These are phyloP conservation scores for Bombus sibiricus DNA, from an alignment of 1,140 invertebrate genomes.

Conservation along the genomic window DNA sequence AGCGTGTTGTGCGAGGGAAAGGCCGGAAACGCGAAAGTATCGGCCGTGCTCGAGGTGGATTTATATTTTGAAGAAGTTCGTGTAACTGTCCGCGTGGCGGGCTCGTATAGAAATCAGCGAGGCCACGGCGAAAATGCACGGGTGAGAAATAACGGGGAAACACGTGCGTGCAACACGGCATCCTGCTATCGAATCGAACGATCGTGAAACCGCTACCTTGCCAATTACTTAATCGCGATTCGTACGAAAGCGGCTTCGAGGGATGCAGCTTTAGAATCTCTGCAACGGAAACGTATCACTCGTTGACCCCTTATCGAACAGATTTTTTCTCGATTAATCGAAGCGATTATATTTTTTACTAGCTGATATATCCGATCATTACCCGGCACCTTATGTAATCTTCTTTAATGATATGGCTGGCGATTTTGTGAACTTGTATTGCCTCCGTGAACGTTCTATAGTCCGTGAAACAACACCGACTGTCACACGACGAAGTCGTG, in stretches of 20 bases:
- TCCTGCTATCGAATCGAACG: slow-evolving; percentile 34
- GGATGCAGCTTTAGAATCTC: slow-evolving; percentile 4
- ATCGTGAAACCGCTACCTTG: slow-evolving; percentile 44
- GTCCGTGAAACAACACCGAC: no score
- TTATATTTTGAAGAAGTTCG: slow-evolving; percentile 49
- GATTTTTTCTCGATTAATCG: neutral
- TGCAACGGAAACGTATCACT: neutral
- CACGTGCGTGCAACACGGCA: slow-evolving; percentile 40
- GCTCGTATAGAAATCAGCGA: slow-evolving; percentile 34
- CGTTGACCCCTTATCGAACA: neutral
- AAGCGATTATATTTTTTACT: neutral
- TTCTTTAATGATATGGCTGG: no score
- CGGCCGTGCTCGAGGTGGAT: neutral
- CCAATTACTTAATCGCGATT: slow-evolving; percentile 56
- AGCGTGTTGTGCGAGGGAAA: neutral
- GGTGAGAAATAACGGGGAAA: slow-evolving; percentile 49
- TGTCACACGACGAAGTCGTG: no score
- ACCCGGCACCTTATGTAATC: no score
- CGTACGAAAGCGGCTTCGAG: slow-evolving; percentile 13
- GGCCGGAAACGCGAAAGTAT: slow-evolving; percentile 32
- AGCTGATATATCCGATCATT: no score
- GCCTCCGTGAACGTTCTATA: no score
- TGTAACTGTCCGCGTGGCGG: slow-evolving; percentile 32
- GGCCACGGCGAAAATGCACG: slow-evolving; percentile 28
- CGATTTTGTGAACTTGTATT: no score